A percentile compares a stretch with the other conserved stretches of the same genome.
Evolutionary conservation across 2,113 vertebrate species (phyloP).

Genomic region (Elgaria multicarinata): DNA sequence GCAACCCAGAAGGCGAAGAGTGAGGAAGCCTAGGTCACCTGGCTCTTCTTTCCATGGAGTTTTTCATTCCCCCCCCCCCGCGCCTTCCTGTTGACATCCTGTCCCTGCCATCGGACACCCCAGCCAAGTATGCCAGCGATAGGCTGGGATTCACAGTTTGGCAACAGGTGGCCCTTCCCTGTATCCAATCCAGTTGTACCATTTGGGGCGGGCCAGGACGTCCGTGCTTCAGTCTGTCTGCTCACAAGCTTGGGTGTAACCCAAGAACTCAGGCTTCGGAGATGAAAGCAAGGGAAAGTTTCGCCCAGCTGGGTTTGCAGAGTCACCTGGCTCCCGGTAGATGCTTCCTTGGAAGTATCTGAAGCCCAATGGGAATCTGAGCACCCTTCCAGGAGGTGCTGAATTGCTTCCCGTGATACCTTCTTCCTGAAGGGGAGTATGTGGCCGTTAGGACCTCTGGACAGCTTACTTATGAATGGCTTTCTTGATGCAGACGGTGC

Average conservation of each 20-base stretch:
- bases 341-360: fast-evolving
- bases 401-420: not conserved
- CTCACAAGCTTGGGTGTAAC: constrained; percentile 54
- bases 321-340: fast-evolving
- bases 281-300: constrained; percentile 41
- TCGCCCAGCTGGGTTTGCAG: not conserved
- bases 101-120: fast-evolving
- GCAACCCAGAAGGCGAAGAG: not conserved
- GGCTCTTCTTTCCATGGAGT: not conserved
- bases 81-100: not conserved
- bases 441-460: not conserved
- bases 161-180: constrained; percentile 29
- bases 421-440: fast-evolving
- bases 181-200: not conserved
- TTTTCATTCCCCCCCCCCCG: not conserved
- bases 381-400: fast-evolving
- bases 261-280: not conserved
- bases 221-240: not conserved
- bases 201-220: fast-evolving
- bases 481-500: not conserved
- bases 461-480: not conserved
- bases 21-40: not conserved
- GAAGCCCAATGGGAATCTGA: fast-evolving
- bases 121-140: not conserved
- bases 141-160: constrained; percentile 18